Base-by-base conservation (phyloP, 53 echinoderm and acorn worm species). In the Astropecten irregularis region DNA sequence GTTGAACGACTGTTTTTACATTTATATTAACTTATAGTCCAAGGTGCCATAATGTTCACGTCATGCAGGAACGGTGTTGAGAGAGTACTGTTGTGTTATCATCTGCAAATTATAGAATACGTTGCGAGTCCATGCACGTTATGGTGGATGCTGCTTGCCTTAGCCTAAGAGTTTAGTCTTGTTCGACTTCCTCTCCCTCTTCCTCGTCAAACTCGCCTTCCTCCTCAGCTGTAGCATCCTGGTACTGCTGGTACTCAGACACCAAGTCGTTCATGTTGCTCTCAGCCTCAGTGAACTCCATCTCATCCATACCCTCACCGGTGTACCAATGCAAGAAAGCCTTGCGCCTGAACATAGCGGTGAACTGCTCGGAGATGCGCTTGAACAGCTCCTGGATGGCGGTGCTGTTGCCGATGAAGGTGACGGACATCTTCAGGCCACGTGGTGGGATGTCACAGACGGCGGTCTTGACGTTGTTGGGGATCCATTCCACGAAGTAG, bases 401-500 rank as follows among this genome's bases (percentile, higher is more conserved):
- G 65, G 88, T 88, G 85, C 88, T 92, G 92, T 92, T 92, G 37
- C 92, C 92, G 56, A 88, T 88, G 67, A 92, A 88, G 73, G 92
- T 92, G 52, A 77, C 88, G 27, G 91, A 87, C 91, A 91, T 91
- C 84, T 91, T 91, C n/a, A 99, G 91, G 60, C 99, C 99, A 31
- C 91, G 77, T 50, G 93, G 90, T 81, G 90, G 90, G 76, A 93
- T 90, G 88, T 93, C 90, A 50, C 93, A 93, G 56, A 90, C 90
- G 65, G 87, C 93, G 71, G 90, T 90, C 87, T 90, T 93, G 53
- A 93, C 93, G 93, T 93, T 90, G 90, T 93, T 92, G 89, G 91
- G 91, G 81, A 93, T 93, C 89, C 93, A 93, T 76, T 91, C 89
- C 22, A 91, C 91, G 70, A 91, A 91, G 88, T 89, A 92, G 77